Evolutionary conservation across 1,140 invertebrate genomes (phyloP).

Genomic region (Pteromalus puparum): DNA sequence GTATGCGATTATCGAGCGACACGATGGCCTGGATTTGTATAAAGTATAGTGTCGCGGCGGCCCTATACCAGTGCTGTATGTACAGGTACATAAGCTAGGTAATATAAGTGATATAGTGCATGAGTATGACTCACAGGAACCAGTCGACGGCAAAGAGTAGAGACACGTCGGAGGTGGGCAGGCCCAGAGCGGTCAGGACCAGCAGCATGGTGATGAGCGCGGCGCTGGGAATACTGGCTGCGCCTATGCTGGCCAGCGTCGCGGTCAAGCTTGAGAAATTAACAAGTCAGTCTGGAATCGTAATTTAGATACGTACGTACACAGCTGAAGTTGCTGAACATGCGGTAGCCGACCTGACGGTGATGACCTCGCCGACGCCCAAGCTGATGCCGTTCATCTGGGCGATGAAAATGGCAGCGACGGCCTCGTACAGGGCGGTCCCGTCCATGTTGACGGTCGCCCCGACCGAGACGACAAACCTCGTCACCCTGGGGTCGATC

Average conservation of each 20-base stretch:
- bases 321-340: background rate
- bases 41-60: no score
- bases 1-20: background rate
- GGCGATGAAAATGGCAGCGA: conserved; percentile 84
- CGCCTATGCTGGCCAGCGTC: conserved; percentile 86
- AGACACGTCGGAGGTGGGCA: conserved; percentile 83
- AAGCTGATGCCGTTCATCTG: conserved; percentile 81
- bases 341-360: conserved; percentile 74
- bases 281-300: background rate
- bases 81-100: no score
- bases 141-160: conserved; percentile 87
- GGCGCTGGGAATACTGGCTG: conserved; percentile 86
- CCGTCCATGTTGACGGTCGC: conserved; percentile 85
- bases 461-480: conserved; percentile 81
- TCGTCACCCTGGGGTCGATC: conserved; percentile 83
- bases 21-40: background rate
- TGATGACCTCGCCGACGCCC: conserved; percentile 77
- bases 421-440: conserved; percentile 83
- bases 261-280: conserved; percentile 79
- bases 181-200: conserved; percentile 83
- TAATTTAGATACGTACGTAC: no score
- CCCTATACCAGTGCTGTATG: no score
- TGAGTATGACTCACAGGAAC: conserved; percentile 80
- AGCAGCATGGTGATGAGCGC: conserved; percentile 87
- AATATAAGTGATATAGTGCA: no score